phyloP scores from a whole-genome alignment of 2,797 vertebrate species.

The Mormyrus hasselquistii region DNA sequence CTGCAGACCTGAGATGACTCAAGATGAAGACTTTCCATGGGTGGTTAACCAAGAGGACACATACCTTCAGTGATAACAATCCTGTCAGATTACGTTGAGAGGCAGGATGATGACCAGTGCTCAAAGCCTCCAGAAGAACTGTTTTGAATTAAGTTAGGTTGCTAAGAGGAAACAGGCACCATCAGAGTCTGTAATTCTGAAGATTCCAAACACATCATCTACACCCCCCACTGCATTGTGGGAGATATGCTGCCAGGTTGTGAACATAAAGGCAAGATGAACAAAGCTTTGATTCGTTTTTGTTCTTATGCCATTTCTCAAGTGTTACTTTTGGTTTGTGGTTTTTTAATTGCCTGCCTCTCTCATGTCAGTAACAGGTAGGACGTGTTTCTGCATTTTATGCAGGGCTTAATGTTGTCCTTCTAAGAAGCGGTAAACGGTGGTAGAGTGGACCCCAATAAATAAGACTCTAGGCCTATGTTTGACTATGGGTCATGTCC shows the following conservation, averaged over 20 bases:
- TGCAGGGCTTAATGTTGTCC: not conserved
- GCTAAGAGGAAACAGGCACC: slow-evolving; percentile 17
- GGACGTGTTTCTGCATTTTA: not conserved
- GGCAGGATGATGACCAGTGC: not conserved
- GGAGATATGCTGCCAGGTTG: slow-evolving; percentile 7
- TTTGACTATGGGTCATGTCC: not conserved
- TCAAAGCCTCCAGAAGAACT: not conserved
- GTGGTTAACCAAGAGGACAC: not conserved
- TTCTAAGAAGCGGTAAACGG: not conserved
- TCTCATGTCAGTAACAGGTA: not conserved
- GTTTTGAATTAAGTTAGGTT: slow-evolving; percentile 12
- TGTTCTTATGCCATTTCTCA: not conserved
- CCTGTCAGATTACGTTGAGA: not conserved
- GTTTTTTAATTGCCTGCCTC: not conserved
- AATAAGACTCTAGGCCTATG: not conserved
- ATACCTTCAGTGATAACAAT: not conserved
- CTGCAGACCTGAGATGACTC: not conserved
- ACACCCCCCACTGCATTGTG: not conserved
- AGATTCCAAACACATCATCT: not conserved
- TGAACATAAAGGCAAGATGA: not conserved
- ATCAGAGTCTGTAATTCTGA: not conserved
- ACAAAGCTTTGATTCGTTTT: not conserved
- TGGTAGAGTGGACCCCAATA: not conserved
- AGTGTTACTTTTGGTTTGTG: not conserved
- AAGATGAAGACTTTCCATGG: not conserved